Conservation (phyloP, 2,113 vertebrate species). For the Hydropotes inermis region DNA sequence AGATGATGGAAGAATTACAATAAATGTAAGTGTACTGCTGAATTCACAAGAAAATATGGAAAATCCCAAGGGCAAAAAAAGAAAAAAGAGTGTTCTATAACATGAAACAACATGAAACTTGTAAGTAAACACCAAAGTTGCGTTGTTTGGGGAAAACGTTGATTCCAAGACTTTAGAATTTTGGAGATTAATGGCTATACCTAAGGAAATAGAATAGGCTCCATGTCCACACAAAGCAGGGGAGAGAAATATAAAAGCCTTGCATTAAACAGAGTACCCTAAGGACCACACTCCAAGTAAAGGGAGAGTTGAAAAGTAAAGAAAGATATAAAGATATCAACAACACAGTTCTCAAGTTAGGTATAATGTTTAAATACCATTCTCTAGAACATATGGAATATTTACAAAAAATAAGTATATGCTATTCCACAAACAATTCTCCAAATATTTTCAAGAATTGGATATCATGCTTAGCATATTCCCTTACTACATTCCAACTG, state of each 20-base stretch:
- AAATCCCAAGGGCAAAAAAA: not conserved
- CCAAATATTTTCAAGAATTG: not conserved
- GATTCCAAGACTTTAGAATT: not conserved
- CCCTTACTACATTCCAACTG: not conserved
- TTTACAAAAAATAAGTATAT: not conserved
- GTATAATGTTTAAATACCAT: not conserved
- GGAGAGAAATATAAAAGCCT: not conserved
- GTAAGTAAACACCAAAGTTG: not conserved
- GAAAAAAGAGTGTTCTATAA: not conserved
- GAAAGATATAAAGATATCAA: not conserved
- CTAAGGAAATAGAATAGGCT: not conserved
- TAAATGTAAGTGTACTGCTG: not conserved
- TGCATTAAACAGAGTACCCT: not conserved
- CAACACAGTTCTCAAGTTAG: not conserved
- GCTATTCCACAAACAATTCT: not conserved
- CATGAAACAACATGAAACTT: conserved; percentile 6
- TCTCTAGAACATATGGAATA: not conserved
- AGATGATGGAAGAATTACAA: not conserved
- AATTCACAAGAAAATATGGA: not conserved
- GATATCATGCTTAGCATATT: not conserved
- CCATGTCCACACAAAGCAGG: not conserved
- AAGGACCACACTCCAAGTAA: not conserved
- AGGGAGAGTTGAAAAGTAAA: not conserved
- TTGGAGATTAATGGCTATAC: conserved; percentile 9
- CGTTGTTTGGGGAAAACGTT: not conserved